Percentiles rank a stretch among this genome's conserved stretches.
Evolutionary conservation across 2,797 vertebrate species (phyloP).

Genomic region (Linurgus olivaceus): DNA sequence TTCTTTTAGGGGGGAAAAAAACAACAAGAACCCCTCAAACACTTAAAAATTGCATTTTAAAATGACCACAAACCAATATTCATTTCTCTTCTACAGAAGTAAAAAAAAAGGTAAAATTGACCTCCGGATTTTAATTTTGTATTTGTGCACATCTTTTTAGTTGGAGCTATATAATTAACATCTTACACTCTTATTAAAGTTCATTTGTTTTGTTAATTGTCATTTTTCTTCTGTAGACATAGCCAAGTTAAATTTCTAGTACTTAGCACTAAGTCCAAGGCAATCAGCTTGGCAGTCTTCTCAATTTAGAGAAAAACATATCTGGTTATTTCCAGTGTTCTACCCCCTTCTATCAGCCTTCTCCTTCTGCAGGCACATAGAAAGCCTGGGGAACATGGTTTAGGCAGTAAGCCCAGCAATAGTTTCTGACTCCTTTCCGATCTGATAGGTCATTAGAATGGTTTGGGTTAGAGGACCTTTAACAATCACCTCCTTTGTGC

Average conservation of each 20-base stretch:
- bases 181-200: not conserved
- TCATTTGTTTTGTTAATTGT: not conserved
- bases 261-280: not conserved
- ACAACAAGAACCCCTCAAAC: not conserved
- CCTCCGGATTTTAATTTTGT: not conserved
- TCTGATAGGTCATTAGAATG: not conserved
- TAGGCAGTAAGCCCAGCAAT: accelerated
- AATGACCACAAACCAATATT: not conserved
- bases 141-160: not conserved
- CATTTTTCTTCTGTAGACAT: not conserved
- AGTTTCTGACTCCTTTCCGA: not conserved
- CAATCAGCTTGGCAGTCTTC: not conserved
- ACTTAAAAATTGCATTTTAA: not conserved
- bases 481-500: not conserved
- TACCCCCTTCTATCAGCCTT: not conserved
- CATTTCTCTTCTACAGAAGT: not conserved
- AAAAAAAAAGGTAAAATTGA: not conserved
- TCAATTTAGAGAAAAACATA: not conserved
- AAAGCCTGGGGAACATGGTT: not conserved
- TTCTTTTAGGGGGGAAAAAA: not conserved
- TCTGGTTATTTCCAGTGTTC: not conserved
- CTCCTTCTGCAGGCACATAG: not conserved
- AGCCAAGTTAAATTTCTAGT: not conserved
- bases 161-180: not conserved
- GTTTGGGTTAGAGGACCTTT: not conserved